phyloP scores from a whole-genome alignment of 2,888 invertebrate species.

The Eupithecia abbreviata region DNA sequence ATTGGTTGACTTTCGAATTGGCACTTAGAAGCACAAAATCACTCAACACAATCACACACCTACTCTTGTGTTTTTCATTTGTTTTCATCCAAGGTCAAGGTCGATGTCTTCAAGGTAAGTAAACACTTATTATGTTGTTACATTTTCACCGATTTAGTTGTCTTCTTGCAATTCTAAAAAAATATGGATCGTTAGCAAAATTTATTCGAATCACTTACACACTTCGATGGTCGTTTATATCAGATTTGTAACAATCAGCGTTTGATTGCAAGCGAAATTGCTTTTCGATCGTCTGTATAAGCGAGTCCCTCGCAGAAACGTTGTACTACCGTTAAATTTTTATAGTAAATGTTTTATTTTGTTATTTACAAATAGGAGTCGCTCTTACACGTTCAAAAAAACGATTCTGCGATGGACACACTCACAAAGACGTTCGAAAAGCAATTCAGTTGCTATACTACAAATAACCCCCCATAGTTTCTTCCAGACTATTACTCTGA shows the following conservation, averaged over 20 bases:
- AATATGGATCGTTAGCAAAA: not conserved
- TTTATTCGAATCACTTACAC: not conserved
- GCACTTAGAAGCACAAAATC: conserved; percentile 34
- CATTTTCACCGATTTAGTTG: not conserved
- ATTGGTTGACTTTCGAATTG: conserved; percentile 56
- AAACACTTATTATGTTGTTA: not conserved
- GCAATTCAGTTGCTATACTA: not conserved
- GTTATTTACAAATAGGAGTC: not conserved
- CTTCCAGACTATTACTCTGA: not conserved
- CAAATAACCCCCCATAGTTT: not conserved
- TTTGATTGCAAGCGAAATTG: not conserved
- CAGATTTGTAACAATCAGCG: not conserved
- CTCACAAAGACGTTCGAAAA: not conserved
- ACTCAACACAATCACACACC: not conserved
- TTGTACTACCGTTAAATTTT: not conserved
- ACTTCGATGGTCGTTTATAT: not conserved
- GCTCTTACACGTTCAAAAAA: not conserved
- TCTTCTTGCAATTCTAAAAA: not conserved
- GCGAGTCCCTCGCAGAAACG: not conserved
- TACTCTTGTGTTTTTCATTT: conserved; percentile 5
- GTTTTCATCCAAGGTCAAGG: conserved; percentile 9
- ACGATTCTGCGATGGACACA: not conserved
- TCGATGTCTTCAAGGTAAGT: conserved; percentile 18
- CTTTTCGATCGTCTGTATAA: not conserved
- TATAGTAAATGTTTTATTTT: not conserved